Evolutionary conservation across 2,797 vertebrate species (phyloP).

Genomic region (Anabas testudineus): DNA sequence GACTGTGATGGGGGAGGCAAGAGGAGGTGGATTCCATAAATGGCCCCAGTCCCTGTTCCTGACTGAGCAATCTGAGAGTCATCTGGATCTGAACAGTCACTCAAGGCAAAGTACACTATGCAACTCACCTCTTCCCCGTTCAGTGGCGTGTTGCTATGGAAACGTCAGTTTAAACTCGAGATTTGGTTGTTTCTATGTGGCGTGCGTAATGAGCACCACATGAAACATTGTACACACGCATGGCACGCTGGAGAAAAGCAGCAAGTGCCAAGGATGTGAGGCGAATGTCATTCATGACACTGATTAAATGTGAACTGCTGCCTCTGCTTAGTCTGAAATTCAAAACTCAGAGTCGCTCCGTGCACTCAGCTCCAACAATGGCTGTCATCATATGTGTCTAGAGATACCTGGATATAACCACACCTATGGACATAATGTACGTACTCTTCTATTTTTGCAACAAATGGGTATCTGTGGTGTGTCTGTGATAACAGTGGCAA

Average conservation of each 20-base stretch:
- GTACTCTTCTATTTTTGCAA: background rate
- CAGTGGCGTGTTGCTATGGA: slow-evolving; percentile 77
- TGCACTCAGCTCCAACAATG: background rate
- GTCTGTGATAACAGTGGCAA: background rate
- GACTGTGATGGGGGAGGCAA: slow-evolving; percentile 39
- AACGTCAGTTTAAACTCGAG: slow-evolving; percentile 72
- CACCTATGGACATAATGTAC: background rate
- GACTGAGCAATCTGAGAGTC: slow-evolving; percentile 62
- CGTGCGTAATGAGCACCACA: slow-evolving; percentile 62
- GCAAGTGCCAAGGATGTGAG: slow-evolving; percentile 35
- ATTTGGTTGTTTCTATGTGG: slow-evolving; percentile 50
- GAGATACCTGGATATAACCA: background rate
- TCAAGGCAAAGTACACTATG: slow-evolving; percentile 71
- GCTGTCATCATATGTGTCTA: background rate
- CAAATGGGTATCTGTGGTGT: background rate
- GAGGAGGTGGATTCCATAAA: slow-evolving; percentile 65
- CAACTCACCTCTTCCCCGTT: slow-evolving; percentile 65
- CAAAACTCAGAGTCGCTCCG: slow-evolving; percentile 11
- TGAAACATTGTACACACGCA: slow-evolving; percentile 50
- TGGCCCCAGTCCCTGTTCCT: slow-evolving; percentile 44
- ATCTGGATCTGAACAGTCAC: slow-evolving; percentile 71
- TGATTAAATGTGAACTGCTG: slow-evolving; percentile 52
- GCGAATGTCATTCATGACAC: slow-evolving; percentile 36
- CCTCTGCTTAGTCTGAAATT: slow-evolving; percentile 19
- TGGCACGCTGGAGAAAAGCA: slow-evolving; percentile 38